Conservation (phyloP, 2,888 invertebrate genomes). For the Xestoiulus laeticollis region DNA sequence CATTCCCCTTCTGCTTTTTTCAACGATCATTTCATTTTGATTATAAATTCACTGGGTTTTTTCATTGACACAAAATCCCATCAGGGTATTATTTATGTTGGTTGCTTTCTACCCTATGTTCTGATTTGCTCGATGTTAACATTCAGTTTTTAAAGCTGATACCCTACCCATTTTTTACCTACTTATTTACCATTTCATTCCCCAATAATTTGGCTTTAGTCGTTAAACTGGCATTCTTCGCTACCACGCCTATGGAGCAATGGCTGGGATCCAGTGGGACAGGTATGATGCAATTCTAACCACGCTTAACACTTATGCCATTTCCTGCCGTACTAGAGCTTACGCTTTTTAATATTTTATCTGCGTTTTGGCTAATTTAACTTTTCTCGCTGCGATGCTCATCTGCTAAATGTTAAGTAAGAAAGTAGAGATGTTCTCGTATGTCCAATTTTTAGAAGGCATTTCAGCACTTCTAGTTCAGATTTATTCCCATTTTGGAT, state of each 20-base stretch:
- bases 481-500: too few species aligned
- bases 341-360: not conserved
- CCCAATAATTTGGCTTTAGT: conserved; percentile 66
- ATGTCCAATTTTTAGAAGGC: too few species aligned
- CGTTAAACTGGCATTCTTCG: conserved; percentile 84
- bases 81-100: not conserved
- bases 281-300: conserved; percentile 63
- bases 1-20: not conserved
- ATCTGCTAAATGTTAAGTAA: too few species aligned
- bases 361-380: not conserved
- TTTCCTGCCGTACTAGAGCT: conserved; percentile 18
- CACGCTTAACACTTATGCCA: conserved; percentile 9
- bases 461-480: too few species aligned
- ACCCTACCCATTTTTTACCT: conserved; percentile 19
- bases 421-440: too few species aligned
- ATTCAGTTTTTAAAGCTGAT: not conserved
- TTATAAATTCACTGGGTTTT: not conserved
- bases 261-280: conserved; percentile 70
- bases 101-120: conserved; percentile 25
- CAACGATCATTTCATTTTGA: not conserved
- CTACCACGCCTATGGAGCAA: conserved; percentile 77
- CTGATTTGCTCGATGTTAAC: not conserved
- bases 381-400: not conserved
- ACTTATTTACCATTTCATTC: conserved; percentile 47
- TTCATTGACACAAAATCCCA: not conserved